Conservation (phyloP, 2,797 vertebrate species). For the Acanthornis magna region DNA sequence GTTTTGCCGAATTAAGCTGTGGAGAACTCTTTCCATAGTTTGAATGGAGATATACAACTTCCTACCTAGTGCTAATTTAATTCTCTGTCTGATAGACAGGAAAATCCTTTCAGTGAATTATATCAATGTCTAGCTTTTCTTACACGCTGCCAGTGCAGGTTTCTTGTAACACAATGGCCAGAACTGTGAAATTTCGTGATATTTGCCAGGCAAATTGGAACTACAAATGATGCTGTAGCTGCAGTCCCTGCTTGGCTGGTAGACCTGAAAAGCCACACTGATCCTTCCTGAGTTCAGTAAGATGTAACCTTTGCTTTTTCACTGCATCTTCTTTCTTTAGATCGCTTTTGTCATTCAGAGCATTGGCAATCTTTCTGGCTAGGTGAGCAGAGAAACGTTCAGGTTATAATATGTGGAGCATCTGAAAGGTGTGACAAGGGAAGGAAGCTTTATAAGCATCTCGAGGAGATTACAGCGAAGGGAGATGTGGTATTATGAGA, state of each 20-base stretch:
- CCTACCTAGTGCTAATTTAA: constrained; percentile 55
- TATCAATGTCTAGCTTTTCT: constrained; percentile 35
- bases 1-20: constrained; percentile 42
- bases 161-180: constrained; percentile 46
- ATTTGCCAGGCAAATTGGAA: constrained; percentile 53
- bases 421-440: constrained; percentile 18
- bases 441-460: not conserved
- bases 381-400: constrained; percentile 24
- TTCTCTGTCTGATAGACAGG: constrained; percentile 56
- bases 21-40: constrained; percentile 26
- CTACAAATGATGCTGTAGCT: constrained; percentile 14
- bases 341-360: constrained; percentile 39
- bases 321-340: constrained; percentile 20
- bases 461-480: constrained; percentile 27
- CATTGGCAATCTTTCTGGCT: constrained; percentile 18
- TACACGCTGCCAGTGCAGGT: constrained; percentile 13
- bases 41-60: constrained; percentile 45
- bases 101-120: constrained; percentile 60
- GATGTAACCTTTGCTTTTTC: constrained; percentile 41
- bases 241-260: constrained; percentile 21
- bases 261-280: constrained; percentile 48
- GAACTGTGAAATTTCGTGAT: constrained; percentile 48
- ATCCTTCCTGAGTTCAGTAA: not conserved
- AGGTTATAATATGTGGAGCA: constrained; percentile 12
- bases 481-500: not conserved